Evolutionary conservation across 2,888 invertebrate species (phyloP), one percentile per base, ranked within the genome.

Genomic region (Helleia helle): DNA sequence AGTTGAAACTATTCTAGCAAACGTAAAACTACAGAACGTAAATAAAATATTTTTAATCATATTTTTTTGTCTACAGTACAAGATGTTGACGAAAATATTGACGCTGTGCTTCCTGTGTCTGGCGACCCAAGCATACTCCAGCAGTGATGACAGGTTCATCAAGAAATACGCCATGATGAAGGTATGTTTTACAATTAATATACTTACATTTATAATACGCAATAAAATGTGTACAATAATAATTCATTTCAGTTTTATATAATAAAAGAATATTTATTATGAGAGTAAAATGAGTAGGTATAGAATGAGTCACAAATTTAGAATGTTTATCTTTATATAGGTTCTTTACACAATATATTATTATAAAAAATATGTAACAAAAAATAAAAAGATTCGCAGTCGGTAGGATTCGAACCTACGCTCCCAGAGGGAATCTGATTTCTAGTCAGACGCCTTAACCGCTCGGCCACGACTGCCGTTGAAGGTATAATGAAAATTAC

Each of bases 361-460:
- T 17, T 28, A 36, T 18, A 26, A 17, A 36, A 14, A 29, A 29
- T 1, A 43, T 29, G n/a, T n/a, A n/a, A n/a, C n/a, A n/a, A 43
- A 48, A 41, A 42, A 55, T 61, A 58, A 36, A 52, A 77, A 71
- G 59, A 0, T 62, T 59, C 92, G 91, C 91, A 91, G 91, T 89
- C 91, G 90, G 91, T 91, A 92, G 91, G 91, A 92, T 90, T 92
- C 91, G 92, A 92, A 92, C 92, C 92, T 92, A 91, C 91, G 92
- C 92, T 91, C 91, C 91, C 91, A 92, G 91, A 92, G 91, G 91
- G 91, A 92, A 92, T 91, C 91, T 91, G 91, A 91, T 91, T 92
- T 92, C 91, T 90, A 92, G 91, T 92, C 91, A 91, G 91, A 91
- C 91, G 91, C 91, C 91, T 91, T 91, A 91, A 91, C 91, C 91